These are phyloP conservation scores for Apolygus lucorum DNA, from an alignment of 1,140 invertebrate genomes.

Conservation along the genomic window DNA sequence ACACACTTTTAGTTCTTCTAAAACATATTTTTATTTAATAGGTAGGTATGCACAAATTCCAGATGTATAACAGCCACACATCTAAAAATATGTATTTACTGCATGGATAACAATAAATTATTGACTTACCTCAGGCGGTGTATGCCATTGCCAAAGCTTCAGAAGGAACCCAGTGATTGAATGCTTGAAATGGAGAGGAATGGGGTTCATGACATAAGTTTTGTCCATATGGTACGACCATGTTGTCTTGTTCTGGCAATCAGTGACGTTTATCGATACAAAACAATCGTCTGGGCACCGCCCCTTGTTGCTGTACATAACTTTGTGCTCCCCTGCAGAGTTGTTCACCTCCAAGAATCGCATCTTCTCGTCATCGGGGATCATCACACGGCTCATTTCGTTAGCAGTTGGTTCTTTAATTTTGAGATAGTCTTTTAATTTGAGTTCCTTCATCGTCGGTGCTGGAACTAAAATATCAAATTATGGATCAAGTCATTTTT, in stretches of 20 bases:
- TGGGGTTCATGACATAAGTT: conserved; percentile 57
- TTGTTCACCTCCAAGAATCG: not conserved
- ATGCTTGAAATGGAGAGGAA: conserved; percentile 48
- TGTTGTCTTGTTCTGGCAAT: conserved; percentile 43
- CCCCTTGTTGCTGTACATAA: conserved; percentile 47
- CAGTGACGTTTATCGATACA: conserved; percentile 49
- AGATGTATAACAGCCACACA: too few relatives aligned
- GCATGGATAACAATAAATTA: too few relatives aligned
- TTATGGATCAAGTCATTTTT: too few relatives aligned
- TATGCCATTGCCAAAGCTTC: conserved; percentile 69
- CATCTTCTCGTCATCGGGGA: conserved; percentile 5
- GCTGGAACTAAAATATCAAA: not conserved
- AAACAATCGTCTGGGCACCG: conserved; percentile 52
- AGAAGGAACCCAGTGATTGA: conserved; percentile 58
- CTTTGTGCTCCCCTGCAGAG: conserved; percentile 18
- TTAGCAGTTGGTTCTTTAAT: not conserved
- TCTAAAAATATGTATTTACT: too few relatives aligned
- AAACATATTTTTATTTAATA: too few relatives aligned
- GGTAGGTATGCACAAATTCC: too few relatives aligned
- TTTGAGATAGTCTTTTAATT: not conserved
- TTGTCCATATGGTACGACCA: conserved; percentile 49
- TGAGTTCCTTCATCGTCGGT: not conserved
- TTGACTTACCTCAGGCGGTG: conserved; percentile 28
- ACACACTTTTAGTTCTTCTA: too few relatives aligned
- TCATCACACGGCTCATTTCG: not conserved